Conservation (phyloP, 2,797 vertebrate genomes). For the Uromys caudimaculatus region DNA sequence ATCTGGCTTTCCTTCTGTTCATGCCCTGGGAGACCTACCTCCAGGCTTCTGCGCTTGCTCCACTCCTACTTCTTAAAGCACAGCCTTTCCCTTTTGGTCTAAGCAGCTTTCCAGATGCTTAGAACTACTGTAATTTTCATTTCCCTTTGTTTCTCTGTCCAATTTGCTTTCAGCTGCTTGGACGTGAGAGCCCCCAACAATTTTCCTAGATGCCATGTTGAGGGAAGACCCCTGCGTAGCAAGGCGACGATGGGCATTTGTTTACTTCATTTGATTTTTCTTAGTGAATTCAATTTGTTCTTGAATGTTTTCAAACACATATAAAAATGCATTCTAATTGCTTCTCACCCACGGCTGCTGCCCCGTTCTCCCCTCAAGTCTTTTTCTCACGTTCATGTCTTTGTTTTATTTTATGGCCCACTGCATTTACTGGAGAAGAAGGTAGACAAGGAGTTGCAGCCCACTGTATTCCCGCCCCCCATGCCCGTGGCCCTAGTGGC, state of each 20-base stretch:
- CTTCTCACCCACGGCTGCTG: not conserved
- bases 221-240: accelerated
- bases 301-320: not conserved
- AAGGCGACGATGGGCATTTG: too few relatives aligned
- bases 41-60: not conserved
- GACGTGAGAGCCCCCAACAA: accelerated
- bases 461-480: accelerated
- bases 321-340: not conserved
- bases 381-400: not conserved
- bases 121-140: too few relatives aligned
- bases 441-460: not conserved
- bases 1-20: accelerated
- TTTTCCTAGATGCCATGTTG: not conserved
- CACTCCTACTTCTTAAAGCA: too few relatives aligned
- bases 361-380: not conserved
- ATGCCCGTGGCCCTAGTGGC: accelerated
- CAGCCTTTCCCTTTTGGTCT: accelerated
- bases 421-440: not conserved
- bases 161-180: not conserved
- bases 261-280: not conserved
- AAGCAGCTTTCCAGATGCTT: too few relatives aligned
- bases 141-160: not conserved
- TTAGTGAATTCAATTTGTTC: not conserved
- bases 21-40: not conserved
- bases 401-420: not conserved